Base-by-base conservation (phyloP, 2,888 invertebrate species). In the Ophioninae sp. region DNA sequence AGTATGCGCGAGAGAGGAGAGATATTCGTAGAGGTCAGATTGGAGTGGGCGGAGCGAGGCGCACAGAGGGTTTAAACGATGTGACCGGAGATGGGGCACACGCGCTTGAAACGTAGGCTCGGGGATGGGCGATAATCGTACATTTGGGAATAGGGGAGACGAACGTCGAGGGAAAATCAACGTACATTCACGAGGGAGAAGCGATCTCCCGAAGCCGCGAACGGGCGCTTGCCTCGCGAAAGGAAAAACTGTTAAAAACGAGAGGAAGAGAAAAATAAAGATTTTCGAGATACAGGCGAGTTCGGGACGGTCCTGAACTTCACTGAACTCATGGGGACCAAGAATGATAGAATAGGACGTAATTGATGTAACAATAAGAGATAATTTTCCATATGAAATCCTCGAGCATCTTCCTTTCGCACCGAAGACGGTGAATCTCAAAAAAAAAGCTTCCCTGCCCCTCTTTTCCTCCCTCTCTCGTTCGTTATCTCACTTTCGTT, bases 351-450 rank as follows among this genome's bases (percentile, higher is more conserved):
- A 59, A 50, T 56, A 23, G 50, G 39, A 67, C 65, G 62, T 86
- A 86, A 86, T 85, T 85, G 81, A 85, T 87, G 86, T 85, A 86
- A 85, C 86, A 85, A 85, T 85, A 83, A 78, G 50, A 84, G 85
- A 87, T 87, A 83, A 86, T 87, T 87, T 79, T 83, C 70, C 77
- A 82, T 83, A 80, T 85, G 84, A 85, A 79, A 87, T 83, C 82
- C 85, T 87, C 70, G 79, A 78, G 69, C 77, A 81, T 82, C 85
- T 50, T 81, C 73, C 73, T 81, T 62, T 82, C 78, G 65, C 77
- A 78, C 69, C 57, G 21, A 57, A 23, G 23, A 67, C 39, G 8
- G 20, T 57, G 7, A 72, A 62, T 59, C 72, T 59, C 1, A 44
- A 56, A 50, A 77, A 75, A 83, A 85, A 85, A 80, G 72, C 82